phyloP scores from a whole-genome alignment of 2,888 invertebrate genomes.

The Drosophila affinis region DNA sequence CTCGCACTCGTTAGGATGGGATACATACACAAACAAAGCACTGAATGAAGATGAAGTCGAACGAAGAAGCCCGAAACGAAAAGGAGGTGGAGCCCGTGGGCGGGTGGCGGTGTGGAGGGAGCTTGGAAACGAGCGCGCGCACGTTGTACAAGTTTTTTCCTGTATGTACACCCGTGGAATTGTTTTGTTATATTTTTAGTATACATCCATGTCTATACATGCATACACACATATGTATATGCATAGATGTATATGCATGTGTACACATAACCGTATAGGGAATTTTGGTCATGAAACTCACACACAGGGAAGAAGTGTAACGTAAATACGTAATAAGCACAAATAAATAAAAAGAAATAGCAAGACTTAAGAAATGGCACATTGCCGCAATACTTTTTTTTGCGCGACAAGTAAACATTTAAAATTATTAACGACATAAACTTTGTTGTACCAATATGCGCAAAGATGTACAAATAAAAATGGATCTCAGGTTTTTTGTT shows the following conservation, averaged over 20 bases:
- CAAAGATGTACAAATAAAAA: too few species aligned
- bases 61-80: constrained; percentile 21
- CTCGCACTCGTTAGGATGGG: neutral
- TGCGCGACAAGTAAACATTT: neutral
- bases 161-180: constrained; percentile 25
- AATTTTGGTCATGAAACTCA: constrained; percentile 63
- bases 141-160: constrained; percentile 23
- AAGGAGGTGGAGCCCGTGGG: constrained; percentile 25
- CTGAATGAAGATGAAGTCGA: constrained; percentile 29
- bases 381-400: neutral
- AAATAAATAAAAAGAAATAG: constrained; percentile 8
- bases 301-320: constrained; percentile 31
- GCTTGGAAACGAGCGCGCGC: constrained; percentile 28
- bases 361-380: constrained; percentile 11
- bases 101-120: constrained; percentile 4
- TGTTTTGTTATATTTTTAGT: constrained; percentile 5
- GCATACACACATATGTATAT: constrained; percentile 12
- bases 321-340: constrained; percentile 22
- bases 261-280: constrained; percentile 28
- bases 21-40: constrained; percentile 27
- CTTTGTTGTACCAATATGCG: neutral
- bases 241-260: neutral
- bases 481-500: neutral
- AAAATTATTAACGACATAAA: neutral
- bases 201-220: constrained; percentile 16